A percentile compares a stretch with the other conserved stretches of the same genome.
Conservation (phyloP, 1,140 invertebrate species). For the Epicauta chinensis region DNA sequence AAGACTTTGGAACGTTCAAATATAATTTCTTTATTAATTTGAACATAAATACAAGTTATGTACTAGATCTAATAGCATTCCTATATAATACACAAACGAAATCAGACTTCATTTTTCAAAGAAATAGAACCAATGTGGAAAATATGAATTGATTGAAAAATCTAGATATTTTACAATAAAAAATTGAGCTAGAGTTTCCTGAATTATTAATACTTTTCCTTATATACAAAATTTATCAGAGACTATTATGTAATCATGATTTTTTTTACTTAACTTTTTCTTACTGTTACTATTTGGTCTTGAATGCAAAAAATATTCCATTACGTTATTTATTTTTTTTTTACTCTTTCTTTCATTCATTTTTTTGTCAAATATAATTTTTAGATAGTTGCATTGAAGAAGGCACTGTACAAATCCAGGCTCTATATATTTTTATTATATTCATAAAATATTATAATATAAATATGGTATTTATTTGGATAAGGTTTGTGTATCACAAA, state of each 20-base stretch:
- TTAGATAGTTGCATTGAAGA: conserved; percentile 9
- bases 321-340: no score
- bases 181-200: conserved; percentile 22
- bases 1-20: no score
- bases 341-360: conserved; percentile 1
- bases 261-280: no score
- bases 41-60: conserved; percentile 26
- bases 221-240: neutral
- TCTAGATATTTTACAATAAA: conserved; percentile 18
- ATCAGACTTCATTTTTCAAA: conserved; percentile 24
- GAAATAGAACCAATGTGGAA: conserved; percentile 2
- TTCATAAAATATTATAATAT: conserved; percentile 3
- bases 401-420: conserved; percentile 14
- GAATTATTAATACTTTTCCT: conserved; percentile 10
- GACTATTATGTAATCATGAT: no score
- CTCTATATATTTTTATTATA: conserved; percentile 1
- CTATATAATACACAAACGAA: conserved; percentile 14
- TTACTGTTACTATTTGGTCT: conserved; percentile 14
- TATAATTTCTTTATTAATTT: conserved; percentile 20
- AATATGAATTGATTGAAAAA: conserved; percentile 4
- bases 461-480: conserved; percentile 3
- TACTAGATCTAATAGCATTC: conserved; percentile 8
- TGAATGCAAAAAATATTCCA: conserved; percentile 22
- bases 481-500: conserved; percentile 17
- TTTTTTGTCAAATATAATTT: conserved; percentile 1